phyloP scores from a whole-genome alignment of 2,113 vertebrate genomes.

The Triplophysa rosa region DNA sequence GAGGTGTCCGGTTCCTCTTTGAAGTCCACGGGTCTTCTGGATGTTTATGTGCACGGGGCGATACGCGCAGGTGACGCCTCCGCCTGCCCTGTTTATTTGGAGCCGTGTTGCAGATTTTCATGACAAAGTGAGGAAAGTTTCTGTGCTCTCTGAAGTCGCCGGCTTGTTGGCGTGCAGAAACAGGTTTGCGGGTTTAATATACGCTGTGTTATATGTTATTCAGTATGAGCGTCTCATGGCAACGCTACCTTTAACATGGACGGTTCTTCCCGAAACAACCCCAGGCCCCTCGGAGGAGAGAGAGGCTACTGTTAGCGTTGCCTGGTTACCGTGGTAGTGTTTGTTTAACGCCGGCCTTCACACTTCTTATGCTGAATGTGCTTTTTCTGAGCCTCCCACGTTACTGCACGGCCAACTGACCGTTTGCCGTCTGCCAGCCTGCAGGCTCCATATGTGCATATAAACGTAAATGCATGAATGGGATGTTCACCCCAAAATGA shows the following conservation, averaged over 20 bases:
- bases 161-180: neutral
- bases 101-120: constrained; percentile 58
- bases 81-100: constrained; percentile 45
- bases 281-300: constrained; percentile 30
- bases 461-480: no score
- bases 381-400: constrained; percentile 27
- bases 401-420: neutral
- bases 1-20: constrained; percentile 21
- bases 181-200: constrained; percentile 4
- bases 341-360: constrained; percentile 49
- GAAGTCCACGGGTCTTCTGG: constrained; percentile 31
- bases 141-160: constrained; percentile 35
- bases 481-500: no score
- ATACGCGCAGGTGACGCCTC: constrained; percentile 15
- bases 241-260: constrained; percentile 28
- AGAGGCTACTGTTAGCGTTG: constrained; percentile 50
- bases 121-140: constrained; percentile 52
- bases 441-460: no score
- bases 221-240: constrained; percentile 30
- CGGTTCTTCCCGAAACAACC: constrained; percentile 33
- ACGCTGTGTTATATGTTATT: constrained; percentile 16
- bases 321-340: constrained; percentile 46
- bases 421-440: neutral
- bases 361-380: constrained; percentile 54
- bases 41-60: constrained; percentile 42